Conservation (phyloP, 1,140 invertebrate genomes). For the Nilaparvata lugens region DNA sequence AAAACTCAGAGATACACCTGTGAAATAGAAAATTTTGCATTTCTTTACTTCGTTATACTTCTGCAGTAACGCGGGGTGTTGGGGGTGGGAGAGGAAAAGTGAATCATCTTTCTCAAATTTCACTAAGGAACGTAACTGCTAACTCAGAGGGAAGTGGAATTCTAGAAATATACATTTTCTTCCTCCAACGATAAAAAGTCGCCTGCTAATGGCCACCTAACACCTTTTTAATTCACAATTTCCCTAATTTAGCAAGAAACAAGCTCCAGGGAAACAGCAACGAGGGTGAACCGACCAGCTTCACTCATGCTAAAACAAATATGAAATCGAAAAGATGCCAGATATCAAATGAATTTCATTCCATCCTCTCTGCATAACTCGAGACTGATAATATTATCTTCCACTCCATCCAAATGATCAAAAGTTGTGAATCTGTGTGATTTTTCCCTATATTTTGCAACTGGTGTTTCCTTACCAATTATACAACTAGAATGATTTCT, state of each 20-base stretch:
- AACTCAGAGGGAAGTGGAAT: conserved; percentile 22
- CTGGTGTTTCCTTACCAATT: too few species aligned
- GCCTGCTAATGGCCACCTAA: conserved; percentile 1
- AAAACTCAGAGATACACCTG: conserved; percentile 5
- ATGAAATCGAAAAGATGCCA: too few species aligned
- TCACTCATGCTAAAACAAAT: too few species aligned
- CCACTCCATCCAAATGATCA: too few species aligned
- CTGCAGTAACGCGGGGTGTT: neutral
- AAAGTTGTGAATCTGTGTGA: too few species aligned
- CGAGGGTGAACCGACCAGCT: too few species aligned
- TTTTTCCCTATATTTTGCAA: too few species aligned
- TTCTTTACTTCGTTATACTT: conserved; percentile 5
- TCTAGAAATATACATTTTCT: conserved; percentile 24
- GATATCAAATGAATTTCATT: too few species aligned
- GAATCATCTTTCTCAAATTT: conserved; percentile 5
- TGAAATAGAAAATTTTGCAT: conserved; percentile 5
- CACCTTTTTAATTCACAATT: conserved; percentile 14
- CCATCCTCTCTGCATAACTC: too few species aligned
- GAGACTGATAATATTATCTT: too few species aligned
- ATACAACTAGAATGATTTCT: too few species aligned
- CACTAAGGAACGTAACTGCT: conserved; percentile 18
- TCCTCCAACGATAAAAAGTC: conserved; percentile 1
- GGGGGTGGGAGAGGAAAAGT: conserved; percentile 17
- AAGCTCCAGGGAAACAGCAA: too few species aligned
- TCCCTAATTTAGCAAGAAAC: conserved; percentile 1